These are phyloP conservation scores for Huso huso DNA, from an alignment of 2,797 vertebrate species.

Conservation along the genomic window DNA sequence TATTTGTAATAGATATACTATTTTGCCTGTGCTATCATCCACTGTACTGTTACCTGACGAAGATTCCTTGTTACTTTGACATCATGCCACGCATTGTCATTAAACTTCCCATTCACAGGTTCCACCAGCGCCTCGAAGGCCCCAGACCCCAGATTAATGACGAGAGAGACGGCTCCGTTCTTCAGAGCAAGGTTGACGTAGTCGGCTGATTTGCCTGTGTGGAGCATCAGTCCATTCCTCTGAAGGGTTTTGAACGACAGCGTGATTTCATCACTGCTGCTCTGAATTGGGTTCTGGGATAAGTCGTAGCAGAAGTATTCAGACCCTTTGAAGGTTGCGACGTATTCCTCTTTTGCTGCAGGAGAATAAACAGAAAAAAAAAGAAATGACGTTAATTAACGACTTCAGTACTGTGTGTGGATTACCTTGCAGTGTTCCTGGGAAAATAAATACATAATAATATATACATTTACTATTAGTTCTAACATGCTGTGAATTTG, in stretches of 20 bases:
- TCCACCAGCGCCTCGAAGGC: slow-evolving; percentile 98
- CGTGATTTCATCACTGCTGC: slow-evolving; percentile 97
- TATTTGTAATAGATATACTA: slow-evolving; percentile 26
- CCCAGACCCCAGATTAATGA: slow-evolving; percentile 98
- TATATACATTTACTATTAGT: no score
- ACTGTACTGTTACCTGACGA: slow-evolving; percentile 97
- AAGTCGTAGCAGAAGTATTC: slow-evolving; percentile 99
- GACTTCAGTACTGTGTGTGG: no score
- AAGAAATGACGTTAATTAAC: slow-evolving; percentile 4
- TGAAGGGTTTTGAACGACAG: slow-evolving; percentile 97
- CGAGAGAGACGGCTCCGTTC: slow-evolving; percentile 95
- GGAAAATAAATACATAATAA: not conserved
- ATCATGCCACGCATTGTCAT: slow-evolving; percentile 99
- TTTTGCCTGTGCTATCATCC: slow-evolving; percentile 48
- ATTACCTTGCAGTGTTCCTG: not conserved
- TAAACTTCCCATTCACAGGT: slow-evolving; percentile 99
- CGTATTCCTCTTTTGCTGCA: slow-evolving; percentile 93
- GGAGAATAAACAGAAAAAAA: slow-evolving; percentile 31
- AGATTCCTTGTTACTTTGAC: slow-evolving; percentile 99
- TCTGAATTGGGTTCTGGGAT: slow-evolving; percentile 96
- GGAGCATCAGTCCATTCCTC: slow-evolving; percentile 98
- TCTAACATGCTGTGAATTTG: no score
- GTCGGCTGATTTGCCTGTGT: slow-evolving; percentile 96
- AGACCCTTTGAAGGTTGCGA: slow-evolving; percentile 96
- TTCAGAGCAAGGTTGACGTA: slow-evolving; percentile 98